Percentiles rank a stretch among this genome's conserved stretches.
Conservation (phyloP, 2,888 invertebrate species). For the Apamea crenata region DNA sequence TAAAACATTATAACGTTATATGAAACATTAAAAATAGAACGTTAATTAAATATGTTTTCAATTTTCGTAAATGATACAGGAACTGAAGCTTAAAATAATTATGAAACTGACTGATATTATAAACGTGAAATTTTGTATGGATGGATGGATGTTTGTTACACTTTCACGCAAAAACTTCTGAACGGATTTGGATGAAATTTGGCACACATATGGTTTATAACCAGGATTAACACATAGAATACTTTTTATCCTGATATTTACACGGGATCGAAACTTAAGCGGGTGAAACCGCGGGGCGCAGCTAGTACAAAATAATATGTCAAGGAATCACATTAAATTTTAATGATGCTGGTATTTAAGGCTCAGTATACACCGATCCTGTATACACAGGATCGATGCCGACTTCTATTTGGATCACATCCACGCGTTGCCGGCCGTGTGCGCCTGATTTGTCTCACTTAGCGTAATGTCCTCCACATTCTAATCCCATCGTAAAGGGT, state of each 20-base stretch:
- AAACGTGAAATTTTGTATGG: too few relatives aligned
- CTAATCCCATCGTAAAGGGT: constrained; percentile 17
- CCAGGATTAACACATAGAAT: too few relatives aligned
- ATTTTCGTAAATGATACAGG: neutral
- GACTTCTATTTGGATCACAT: constrained; percentile 30
- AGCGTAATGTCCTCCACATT: constrained; percentile 26
- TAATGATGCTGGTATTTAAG: constrained; percentile 10
- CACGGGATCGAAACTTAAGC: too few relatives aligned
- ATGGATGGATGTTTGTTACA: too few relatives aligned
- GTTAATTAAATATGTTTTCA: neutral
- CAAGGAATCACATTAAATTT: neutral
- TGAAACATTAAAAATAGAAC: neutral
- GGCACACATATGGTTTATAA: too few relatives aligned
- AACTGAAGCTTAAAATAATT: neutral
- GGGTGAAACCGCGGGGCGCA: too few relatives aligned
- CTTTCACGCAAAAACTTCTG: too few relatives aligned
- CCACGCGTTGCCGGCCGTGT: constrained; percentile 7
- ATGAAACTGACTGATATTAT: neutral
- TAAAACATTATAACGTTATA: neutral
- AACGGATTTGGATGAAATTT: too few relatives aligned
- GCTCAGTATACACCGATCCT: too few relatives aligned
- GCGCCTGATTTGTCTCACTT: constrained; percentile 32
- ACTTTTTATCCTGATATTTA: too few relatives aligned
- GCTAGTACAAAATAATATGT: neutral
- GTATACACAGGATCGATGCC: constrained; percentile 6